A percentile compares a stretch with the other conserved stretches of the same genome.
phyloP scores from a whole-genome alignment of 2,113 vertebrate species.

The Oenanthe melanoleuca region DNA sequence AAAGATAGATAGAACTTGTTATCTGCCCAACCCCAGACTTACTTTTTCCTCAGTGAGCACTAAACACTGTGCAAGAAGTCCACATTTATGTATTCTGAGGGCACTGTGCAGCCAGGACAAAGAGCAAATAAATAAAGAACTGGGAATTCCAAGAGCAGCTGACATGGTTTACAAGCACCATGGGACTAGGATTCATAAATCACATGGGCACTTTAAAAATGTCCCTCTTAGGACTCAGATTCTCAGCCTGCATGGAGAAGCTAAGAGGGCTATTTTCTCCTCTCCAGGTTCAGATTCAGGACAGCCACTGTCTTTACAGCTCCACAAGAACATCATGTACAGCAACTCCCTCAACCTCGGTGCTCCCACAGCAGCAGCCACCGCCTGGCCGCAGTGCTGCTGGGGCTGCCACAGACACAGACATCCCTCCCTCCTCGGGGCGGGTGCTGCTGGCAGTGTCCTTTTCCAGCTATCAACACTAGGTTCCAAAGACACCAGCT shows the following conservation, averaged over 20 bases:
- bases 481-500: not conserved
- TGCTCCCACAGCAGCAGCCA: not conserved
- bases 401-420: not conserved
- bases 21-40: not conserved
- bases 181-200: not conserved
- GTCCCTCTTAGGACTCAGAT: not conserved
- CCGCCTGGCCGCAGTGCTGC: not conserved
- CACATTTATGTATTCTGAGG: not conserved
- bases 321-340: not conserved
- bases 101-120: not conserved
- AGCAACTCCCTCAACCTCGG: not conserved
- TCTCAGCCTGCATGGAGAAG: not conserved
- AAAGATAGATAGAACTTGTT: not conserved
- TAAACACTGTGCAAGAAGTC: not conserved
- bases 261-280: not conserved
- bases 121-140: conserved; percentile 23
- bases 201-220: not conserved
- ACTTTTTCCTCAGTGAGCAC: not conserved
- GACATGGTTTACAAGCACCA: not conserved
- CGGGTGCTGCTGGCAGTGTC: not conserved
- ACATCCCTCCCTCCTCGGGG: not conserved
- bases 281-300: not conserved
- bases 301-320: not conserved
- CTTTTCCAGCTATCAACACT: not conserved
- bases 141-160: not conserved